Conservation (phyloP, 1,140 invertebrate species). For the Listronotus bonariensis region DNA sequence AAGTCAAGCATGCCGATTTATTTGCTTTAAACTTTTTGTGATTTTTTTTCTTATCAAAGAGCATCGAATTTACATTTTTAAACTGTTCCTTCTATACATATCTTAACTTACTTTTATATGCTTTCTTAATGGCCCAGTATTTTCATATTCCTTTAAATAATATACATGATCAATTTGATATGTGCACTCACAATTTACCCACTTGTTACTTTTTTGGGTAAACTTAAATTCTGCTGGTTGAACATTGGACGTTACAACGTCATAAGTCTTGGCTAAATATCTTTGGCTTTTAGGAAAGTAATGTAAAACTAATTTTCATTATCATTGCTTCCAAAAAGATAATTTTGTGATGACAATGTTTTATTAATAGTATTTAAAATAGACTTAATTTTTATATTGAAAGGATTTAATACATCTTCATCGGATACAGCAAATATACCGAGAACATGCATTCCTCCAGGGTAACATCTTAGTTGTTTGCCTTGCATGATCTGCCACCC, state of each 20-base stretch:
- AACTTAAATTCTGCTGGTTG: constrained; percentile 70
- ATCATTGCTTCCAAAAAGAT: constrained; percentile 61
- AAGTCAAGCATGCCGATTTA: neutral
- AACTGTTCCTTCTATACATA: no score
- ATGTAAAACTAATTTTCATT: constrained; percentile 59
- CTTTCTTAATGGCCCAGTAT: constrained; percentile 44
- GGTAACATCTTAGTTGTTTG: constrained; percentile 80
- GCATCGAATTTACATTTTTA: no score
- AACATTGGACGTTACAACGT: constrained; percentile 55
- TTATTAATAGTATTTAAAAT: constrained; percentile 63
- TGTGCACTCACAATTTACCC: constrained; percentile 72
- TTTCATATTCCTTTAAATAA: constrained; percentile 40
- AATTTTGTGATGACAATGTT: constrained; percentile 60
- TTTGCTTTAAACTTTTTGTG: neutral
- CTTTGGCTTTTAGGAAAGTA: constrained; percentile 60
- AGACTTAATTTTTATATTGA: constrained; percentile 60
- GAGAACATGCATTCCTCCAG: constrained; percentile 78
- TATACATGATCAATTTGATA: constrained; percentile 66
- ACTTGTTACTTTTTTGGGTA: constrained; percentile 64
- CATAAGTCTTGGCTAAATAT: constrained; percentile 56
- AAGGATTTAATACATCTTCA: constrained; percentile 65
- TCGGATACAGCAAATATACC: constrained; percentile 66
- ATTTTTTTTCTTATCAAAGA: neutral
- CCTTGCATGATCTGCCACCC: constrained; percentile 72
- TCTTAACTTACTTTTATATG: constrained; percentile 49